Percentiles rank a stretch among this genome's conserved stretches.
Evolutionary conservation across 2,888 invertebrate genomes (phyloP).

Genomic region (Stenotaenia linearis): DNA sequence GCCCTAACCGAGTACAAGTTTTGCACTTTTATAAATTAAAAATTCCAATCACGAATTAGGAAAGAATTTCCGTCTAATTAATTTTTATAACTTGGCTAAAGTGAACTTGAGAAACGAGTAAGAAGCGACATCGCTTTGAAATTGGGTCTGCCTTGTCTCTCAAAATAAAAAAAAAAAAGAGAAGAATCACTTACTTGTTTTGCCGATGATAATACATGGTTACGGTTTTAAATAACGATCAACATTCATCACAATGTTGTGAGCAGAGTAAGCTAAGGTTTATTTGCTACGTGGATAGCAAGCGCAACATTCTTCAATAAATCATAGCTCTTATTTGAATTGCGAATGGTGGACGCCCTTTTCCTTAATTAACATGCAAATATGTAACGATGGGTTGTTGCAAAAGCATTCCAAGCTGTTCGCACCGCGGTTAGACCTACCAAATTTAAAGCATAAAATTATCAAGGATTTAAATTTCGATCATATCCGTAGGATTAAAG

Average conservation of each 20-base stretch:
- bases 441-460: background rate
- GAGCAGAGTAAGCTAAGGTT: background rate
- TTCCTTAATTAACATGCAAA: conserved; percentile 26
- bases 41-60: conserved; percentile 21
- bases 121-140: background rate
- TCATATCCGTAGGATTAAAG: conserved; percentile 19
- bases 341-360: conserved; percentile 26
- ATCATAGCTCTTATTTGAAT: conserved; percentile 19
- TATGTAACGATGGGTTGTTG: conserved; percentile 11
- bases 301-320: background rate
- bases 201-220: background rate
- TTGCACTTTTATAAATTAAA: background rate
- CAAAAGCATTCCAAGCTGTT: conserved; percentile 19
- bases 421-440: background rate
- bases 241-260: background rate
- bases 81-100: background rate
- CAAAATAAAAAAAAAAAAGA: too few species aligned
- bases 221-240: background rate
- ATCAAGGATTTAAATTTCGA: conserved; percentile 23
- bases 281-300: background rate
- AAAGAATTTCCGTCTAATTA: conserved; percentile 18
- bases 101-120: background rate
- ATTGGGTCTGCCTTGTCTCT: background rate
- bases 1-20: background rate
- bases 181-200: background rate